Evolutionary conservation across 2,113 vertebrate genomes (phyloP).

Genomic region (Egretta garzetta): DNA sequence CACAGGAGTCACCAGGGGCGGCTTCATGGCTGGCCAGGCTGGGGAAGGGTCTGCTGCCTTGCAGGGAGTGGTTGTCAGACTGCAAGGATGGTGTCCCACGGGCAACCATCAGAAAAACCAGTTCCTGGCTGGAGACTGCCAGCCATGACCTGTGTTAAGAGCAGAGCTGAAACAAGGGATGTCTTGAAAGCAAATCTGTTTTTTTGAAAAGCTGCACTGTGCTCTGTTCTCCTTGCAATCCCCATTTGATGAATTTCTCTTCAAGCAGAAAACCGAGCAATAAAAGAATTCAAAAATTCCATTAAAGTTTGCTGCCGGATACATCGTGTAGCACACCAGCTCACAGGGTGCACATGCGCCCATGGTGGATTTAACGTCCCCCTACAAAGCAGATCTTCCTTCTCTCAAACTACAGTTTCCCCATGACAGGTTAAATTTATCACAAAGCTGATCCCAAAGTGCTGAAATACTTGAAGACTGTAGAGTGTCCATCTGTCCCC

Average conservation of each 20-base stretch:
- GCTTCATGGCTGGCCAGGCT: accelerated
- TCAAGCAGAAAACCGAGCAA: not conserved
- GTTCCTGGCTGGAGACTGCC: not conserved
- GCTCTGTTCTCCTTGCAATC: not conserved
- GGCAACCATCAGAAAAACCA: not conserved
- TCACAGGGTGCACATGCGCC: accelerated
- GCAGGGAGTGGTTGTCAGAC: not conserved
- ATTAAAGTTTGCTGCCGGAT: not conserved
- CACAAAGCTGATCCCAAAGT: not conserved
- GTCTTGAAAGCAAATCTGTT: not conserved
- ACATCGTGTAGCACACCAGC: not conserved
- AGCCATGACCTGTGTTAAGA: not conserved
- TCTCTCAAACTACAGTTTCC: not conserved
- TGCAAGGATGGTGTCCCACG: not conserved
- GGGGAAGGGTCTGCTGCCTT: not conserved
- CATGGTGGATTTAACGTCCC: accelerated
- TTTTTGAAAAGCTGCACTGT: not conserved
- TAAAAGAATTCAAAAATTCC: not conserved
- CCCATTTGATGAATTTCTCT: not conserved
- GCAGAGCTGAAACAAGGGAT: not conserved
- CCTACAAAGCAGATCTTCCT: not conserved
- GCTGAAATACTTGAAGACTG: not conserved
- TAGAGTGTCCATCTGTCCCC: not conserved
- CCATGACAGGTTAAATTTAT: not conserved
- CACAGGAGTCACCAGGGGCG: not conserved